phyloP scores from a whole-genome alignment of 1,140 invertebrate species.

The Hyles euphorbiae region DNA sequence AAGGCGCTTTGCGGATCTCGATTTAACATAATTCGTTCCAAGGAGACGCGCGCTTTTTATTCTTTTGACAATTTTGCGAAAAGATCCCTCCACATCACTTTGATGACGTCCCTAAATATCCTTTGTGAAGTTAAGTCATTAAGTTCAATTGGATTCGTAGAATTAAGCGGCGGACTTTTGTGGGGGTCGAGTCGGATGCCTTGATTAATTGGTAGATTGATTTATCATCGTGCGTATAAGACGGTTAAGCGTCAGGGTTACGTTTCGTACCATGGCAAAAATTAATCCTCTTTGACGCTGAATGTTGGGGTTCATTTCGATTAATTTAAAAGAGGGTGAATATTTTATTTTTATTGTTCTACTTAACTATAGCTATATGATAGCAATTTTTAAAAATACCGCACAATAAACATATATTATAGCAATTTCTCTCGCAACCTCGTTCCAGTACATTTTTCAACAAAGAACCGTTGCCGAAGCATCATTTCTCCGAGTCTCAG shows the following conservation, averaged over 20 bases:
- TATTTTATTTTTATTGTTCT: too few relatives aligned
- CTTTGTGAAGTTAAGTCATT: constrained; percentile 33
- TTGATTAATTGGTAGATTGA: constrained; percentile 34
- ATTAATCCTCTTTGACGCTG: too few relatives aligned
- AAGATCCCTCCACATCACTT: constrained; percentile 18
- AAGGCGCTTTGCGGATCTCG: constrained; percentile 21
- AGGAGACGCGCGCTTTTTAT: constrained; percentile 25
- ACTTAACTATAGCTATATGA: too few relatives aligned
- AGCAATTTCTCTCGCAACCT: constrained; percentile 6
- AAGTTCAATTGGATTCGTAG: constrained; percentile 27
- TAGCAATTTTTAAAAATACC: too few relatives aligned
- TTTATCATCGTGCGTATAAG: constrained; percentile 20
- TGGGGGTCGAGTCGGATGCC: constrained; percentile 16
- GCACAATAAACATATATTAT: too few relatives aligned
- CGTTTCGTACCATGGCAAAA: too few relatives aligned
- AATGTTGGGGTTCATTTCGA: too few relatives aligned
- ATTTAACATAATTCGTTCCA: constrained; percentile 34
- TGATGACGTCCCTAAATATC: constrained; percentile 20
- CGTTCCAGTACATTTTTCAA: constrained; percentile 15
- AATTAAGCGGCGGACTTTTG: constrained; percentile 23
- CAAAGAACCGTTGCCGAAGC: constrained; percentile 18
- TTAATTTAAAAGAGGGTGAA: too few relatives aligned
- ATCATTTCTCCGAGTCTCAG: too few relatives aligned
- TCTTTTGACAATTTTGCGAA: constrained; percentile 17
- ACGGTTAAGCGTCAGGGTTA: background rate